phyloP scores from a whole-genome alignment of 2,113 vertebrate species.

The Hucho hucho region DNA sequence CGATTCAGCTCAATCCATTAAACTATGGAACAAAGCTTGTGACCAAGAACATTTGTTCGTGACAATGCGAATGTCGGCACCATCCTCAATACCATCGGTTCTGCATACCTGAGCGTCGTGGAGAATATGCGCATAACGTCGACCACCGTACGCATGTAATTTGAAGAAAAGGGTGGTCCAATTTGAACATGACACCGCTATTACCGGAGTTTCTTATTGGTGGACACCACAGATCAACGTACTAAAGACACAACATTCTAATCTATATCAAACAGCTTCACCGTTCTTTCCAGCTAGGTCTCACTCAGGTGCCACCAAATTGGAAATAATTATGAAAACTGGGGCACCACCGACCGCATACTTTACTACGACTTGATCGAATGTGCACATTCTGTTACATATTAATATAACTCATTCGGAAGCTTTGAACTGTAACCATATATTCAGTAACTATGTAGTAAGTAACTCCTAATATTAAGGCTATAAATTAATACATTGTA shows the following conservation, averaged over 20 bases:
- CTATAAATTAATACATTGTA: not conserved
- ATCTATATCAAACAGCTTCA: constrained; percentile 27
- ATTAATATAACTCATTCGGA: not conserved
- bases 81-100: constrained; percentile 26
- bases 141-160: constrained; percentile 13
- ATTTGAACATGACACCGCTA: constrained; percentile 52
- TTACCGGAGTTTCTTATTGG: constrained; percentile 57
- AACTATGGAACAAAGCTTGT: constrained; percentile 1
- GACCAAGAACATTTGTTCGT: constrained; percentile 18
- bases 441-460: not conserved
- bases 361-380: not conserved
- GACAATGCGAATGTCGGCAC: constrained; percentile 18
- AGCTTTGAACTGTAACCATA: not conserved
- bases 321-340: not conserved
- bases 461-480: not conserved
- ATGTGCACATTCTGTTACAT: too few species aligned
- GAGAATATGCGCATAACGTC: constrained; percentile 10
- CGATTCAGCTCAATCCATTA: constrained; percentile 41
- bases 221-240: constrained; percentile 31
- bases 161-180: constrained; percentile 44
- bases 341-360: not conserved
- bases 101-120: constrained; percentile 18
- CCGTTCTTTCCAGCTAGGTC: too few species aligned
- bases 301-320: constrained; percentile 1
- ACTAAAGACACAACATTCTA: constrained; percentile 43